Base-by-base conservation (phyloP, 1,140 invertebrate genomes). In the Pseudomyrmex sp. region DNA sequence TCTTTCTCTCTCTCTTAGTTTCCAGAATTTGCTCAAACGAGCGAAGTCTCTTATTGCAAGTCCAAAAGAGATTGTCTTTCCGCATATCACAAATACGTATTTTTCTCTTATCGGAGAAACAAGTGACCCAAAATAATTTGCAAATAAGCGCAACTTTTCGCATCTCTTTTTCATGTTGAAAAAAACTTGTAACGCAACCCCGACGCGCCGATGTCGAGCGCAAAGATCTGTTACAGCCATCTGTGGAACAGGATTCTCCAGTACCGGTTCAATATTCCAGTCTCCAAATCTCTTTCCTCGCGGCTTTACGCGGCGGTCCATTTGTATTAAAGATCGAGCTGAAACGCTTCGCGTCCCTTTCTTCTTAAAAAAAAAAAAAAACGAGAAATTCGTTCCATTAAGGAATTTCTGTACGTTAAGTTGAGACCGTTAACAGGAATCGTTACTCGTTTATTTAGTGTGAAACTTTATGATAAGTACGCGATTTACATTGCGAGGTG, bases 251-350 rank as follows among this genome's bases (percentile, higher is more conserved):
- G 82, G 82, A 83, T 83, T 83, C 82, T 79, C 52, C 9, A n/a
- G 73, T 83, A 83, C 82, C 82, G 82, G 82, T 83, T 83, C 76
- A 70, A 80, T 80, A 80, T 80, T 70, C 66, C 66, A 20, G 66
- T 61, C 66, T 35, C 66, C 44, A 70, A 80, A 80, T 80, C 15
- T 80, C 15, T 80, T 70, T 50, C 20, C 44, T 77, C 54, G 5
- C 20, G 44, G 54, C 44, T 2, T 69, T 68, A 54, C 18, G 52
- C 5, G 7, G 35, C 35, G 56, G 54, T 59, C 54, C 65, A 56
- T 70, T 70, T 70, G 54, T 50, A 70, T 70, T 44, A 59, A 18
- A 9, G 44, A 79, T 56, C 48, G 35, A 35, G 13, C 26, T 23
- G 50, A 77, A 46, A 46, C 56, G 4, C 52, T 23, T 46, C 58